Evolutionary conservation across 2,113 vertebrate species (phyloP), one percentile per base, ranked within the genome.

Genomic region (Menidia beryllina): DNA sequence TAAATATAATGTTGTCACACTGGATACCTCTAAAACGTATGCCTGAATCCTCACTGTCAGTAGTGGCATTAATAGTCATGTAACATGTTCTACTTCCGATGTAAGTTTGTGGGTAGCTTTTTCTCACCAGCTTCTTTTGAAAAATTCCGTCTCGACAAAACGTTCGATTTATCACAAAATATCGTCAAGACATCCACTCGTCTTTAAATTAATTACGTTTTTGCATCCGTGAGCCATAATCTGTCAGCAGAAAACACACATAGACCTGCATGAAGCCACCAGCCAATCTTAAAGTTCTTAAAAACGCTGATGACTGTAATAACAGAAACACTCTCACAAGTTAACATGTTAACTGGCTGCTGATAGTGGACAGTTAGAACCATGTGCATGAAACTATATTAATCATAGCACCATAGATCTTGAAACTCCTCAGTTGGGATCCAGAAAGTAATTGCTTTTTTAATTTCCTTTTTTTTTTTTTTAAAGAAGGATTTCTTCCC

Each of bases 401-500:
- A 59, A 48, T 76, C 68, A 80, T 69, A 72, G 36, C 41, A 63
- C 73, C 75, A 25, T 63, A 47, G 49, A 77, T 77, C 55, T 53
- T 53, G 68, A 51, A 21, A 54, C 25, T 2, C 34, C 13, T 65
- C 51, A 57, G 58, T 47, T 47, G 36, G 2, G 62, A 56, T 79
- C 12, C 38, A 39, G 30, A 52, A 71, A 77, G 49, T 63, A 54
- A 75, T 34, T 48, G 67, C 5, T 58, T 17, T 23, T 55, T 50
- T 8, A 3, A 30, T 39, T 25, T 60, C 6, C 4, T 23, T 12
- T 19, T 43, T 41, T 12, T 19, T 43, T 41, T 20, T 52, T 66
- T 54, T 54, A 19, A 51, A 51, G 50, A 7, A 10, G 54, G 55
- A 85, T 88, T 89, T 87, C 93, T 94, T 93, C 93, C 92, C 63